Evolutionary conservation across 1,140 invertebrate genomes (phyloP), one percentile per base, ranked within the genome.

Genomic region (Campoletis sonorensis): DNA sequence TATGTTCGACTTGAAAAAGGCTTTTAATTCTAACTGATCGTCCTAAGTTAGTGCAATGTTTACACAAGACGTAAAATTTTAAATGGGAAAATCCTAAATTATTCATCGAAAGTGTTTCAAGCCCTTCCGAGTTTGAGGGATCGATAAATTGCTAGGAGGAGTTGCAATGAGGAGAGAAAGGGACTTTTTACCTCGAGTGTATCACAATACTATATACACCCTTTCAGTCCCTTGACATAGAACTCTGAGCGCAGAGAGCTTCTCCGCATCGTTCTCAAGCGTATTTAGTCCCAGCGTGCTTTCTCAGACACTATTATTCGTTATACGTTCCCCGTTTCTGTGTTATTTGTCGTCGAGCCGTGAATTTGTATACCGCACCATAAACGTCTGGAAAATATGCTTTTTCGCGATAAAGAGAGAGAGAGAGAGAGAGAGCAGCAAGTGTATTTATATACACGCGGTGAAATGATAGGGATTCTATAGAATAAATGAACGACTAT

Each of bases 381-480:
- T 70, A 30, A 70, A n/a, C 26, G 67, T 70, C 67, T 70, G 67
- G 67, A n/a, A 70, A 70, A 70, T 70, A 70, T 70, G 67, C 30
- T 70, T 70, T 70, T 70, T 33, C 67, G 67, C 67, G 67, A 70
- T 70, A 70, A 70, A 70, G 30, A 70, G 27, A 30, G 26, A 70
- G 7, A n/a, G n/a, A n/a, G 67, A 70, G 37, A 70, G 33, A 70
- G 30, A 70, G 27, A 30, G 26, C 37, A 3, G 67, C 18, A 33
- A 10, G 30, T 33, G n/a, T 70, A 70, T 70, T 33, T 33, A 70
- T 70, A 33, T 67, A 67, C 23, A 67, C 10, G 21, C 23, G 15
- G 1, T n/a, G 10, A 26, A 67, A 27, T 4, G 61, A 4, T 23
- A 23, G 18, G 61, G 23, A 67, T 26, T 15, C 61, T 26, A 23